Conservation (phyloP, 2,888 invertebrate genomes). For the Tachina lurida region DNA sequence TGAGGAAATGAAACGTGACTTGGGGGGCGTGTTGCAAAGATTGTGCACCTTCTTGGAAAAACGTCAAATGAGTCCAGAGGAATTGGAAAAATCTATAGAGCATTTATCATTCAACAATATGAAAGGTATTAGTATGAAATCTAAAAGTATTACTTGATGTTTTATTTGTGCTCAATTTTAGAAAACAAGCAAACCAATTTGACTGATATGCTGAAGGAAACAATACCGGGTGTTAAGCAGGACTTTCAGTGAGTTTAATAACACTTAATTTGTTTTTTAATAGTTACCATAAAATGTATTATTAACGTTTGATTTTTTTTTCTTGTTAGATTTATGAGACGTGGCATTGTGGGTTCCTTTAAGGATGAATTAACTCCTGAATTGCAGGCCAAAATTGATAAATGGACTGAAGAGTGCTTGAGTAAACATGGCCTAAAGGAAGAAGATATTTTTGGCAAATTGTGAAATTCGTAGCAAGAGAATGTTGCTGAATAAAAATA, state of each 20-base stretch:
- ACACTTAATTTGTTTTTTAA: not conserved
- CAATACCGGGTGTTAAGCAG: slow-evolving; percentile 36
- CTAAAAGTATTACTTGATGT: not conserved
- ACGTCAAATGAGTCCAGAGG: slow-evolving; percentile 24
- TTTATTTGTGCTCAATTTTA: slow-evolving; percentile 37
- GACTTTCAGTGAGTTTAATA: slow-evolving; percentile 64
- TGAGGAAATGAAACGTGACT: slow-evolving; percentile 76
- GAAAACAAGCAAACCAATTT: slow-evolving; percentile 62
- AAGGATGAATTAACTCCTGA: slow-evolving; percentile 71
- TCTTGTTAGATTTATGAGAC: slow-evolving; percentile 72
- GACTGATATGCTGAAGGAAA: slow-evolving; percentile 40
- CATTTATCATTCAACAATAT: slow-evolving; percentile 73
- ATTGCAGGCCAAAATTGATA: slow-evolving; percentile 64
- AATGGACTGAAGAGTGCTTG: slow-evolving; percentile 64
- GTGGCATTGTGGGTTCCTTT: slow-evolving; percentile 72
- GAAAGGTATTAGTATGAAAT: slow-evolving; percentile 64
- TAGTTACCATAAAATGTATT: not conserved
- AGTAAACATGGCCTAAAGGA: slow-evolving; percentile 64
- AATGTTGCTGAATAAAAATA: too few species aligned
- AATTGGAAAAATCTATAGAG: slow-evolving; percentile 63
- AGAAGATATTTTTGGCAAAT: slow-evolving; percentile 71
- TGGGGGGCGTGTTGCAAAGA: slow-evolving; percentile 70
- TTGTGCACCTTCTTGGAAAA: slow-evolving; percentile 56
- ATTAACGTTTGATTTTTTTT: not conserved
- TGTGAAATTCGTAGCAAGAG: slow-evolving; percentile 9